A percentile compares a stretch with the other conserved stretches of the same genome.
Conservation (phyloP, 2,888 invertebrate species). For the Elmis aenea region DNA sequence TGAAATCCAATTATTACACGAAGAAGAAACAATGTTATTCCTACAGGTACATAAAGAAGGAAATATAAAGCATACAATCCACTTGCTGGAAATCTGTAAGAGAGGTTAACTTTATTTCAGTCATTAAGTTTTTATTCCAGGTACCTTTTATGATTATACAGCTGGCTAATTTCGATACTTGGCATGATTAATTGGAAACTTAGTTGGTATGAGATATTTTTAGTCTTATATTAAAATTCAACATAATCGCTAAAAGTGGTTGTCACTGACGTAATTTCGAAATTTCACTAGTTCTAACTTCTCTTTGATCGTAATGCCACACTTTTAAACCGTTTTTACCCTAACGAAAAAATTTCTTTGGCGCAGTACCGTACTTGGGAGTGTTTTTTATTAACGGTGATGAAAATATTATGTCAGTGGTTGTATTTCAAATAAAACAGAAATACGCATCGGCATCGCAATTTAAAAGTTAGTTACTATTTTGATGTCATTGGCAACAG, state of each 20-base stretch:
- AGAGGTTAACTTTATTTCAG: conserved; percentile 13
- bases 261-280: conserved; percentile 19
- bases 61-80: conserved; percentile 49
- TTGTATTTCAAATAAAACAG: too few relatives aligned
- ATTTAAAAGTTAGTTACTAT: too few relatives aligned
- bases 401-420: too few relatives aligned
- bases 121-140: conserved; percentile 11
- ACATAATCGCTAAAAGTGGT: conserved; percentile 10
- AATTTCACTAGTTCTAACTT: conserved; percentile 16
- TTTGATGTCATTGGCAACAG: too few relatives aligned
- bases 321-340: too few relatives aligned
- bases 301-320: too few relatives aligned
- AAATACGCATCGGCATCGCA: too few relatives aligned
- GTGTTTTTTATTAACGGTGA: too few relatives aligned
- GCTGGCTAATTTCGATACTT: conserved; percentile 42
- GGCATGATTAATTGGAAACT: conserved; percentile 43
- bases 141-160: conserved; percentile 41
- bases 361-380: too few relatives aligned
- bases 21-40: conserved; percentile 50
- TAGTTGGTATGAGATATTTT: not conserved
- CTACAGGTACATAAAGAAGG: conserved; percentile 54
- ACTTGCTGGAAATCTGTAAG: conserved; percentile 50
- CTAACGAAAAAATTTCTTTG: too few relatives aligned
- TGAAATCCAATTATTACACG: conserved; percentile 51
- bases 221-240: not conserved